Base-by-base conservation (phyloP, 2,888 invertebrate genomes). In the Pandemis cinnamomeana region DNA sequence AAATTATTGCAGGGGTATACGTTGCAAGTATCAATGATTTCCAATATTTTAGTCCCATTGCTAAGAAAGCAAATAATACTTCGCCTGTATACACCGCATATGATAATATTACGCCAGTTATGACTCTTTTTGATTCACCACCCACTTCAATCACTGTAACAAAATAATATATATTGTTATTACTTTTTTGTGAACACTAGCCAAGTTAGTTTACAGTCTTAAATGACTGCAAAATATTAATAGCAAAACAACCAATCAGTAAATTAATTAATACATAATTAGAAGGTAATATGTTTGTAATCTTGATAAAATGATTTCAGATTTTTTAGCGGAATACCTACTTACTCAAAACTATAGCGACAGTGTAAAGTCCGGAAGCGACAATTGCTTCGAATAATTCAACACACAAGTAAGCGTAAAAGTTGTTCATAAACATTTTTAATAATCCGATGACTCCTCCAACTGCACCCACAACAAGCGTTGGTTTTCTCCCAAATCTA, bases 401-500 rank as follows among this genome's bases (percentile, higher is more conserved):
- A 3, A 92, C 41, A 0, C 77, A 78, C 20, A 91, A 71, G 71
- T 91, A 92, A 2, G 80, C 80, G 53, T 88, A 88, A 72, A 89
- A 91, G 72, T 86, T 86, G 5, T 80, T 84, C 0, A 88, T 62
- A 71, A 90, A 87, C 76, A 90, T 85, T 83, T 92, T 92, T 8
- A 87, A 77, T 1, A 89, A 77, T 0, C 92, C 92, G 10, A 92
- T 77, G 41, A 81, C 81, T 42, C 91, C 90, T 8, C 90, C 89
- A 4, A 91, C 80, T 7, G 90, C 82, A 77, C 91, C 91, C 63
- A 89, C 73, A 68, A 91, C 89, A 8, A 87, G 70, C 0, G 89
- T 86, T 8, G 90, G 89, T 77, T 91, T 92, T 81, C 92, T 86
- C 66, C 92, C 92, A 74, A 90, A 81, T 77, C 92, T 92, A 83